These are phyloP conservation scores for Gymnoscopelus braueri DNA, from an alignment of 2,797 vertebrate genomes.

Conservation along the genomic window DNA sequence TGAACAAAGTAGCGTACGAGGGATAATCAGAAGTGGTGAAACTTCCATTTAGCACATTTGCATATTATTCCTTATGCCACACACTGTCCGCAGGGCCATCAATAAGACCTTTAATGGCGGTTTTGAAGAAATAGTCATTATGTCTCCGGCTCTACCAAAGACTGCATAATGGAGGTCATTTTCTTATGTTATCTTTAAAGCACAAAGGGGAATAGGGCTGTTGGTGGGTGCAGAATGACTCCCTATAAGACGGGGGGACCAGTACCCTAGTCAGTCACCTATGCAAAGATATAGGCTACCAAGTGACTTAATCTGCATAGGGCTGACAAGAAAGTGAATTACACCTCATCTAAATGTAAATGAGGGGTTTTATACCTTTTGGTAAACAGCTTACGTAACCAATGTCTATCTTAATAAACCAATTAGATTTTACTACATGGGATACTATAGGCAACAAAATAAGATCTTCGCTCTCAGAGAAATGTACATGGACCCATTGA, in stretches of 20 bases:
- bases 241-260: slow-evolving; percentile 47
- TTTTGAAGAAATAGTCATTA: slow-evolving; percentile 64
- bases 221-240: slow-evolving; percentile 38
- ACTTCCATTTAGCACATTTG: slow-evolving; percentile 53
- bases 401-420: slow-evolving; percentile 80
- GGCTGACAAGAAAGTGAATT: slow-evolving; percentile 79
- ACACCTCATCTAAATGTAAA: slow-evolving; percentile 85
- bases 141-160: slow-evolving; percentile 54
- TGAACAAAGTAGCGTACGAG: slow-evolving; percentile 56
- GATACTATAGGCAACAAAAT: slow-evolving; percentile 64
- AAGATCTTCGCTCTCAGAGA: slow-evolving; percentile 58
- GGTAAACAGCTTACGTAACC: slow-evolving; percentile 80
- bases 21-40: slow-evolving; percentile 67
- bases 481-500: slow-evolving; percentile 55
- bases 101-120: slow-evolving; percentile 55
- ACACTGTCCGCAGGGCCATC: slow-evolving; percentile 49
- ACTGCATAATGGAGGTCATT: slow-evolving; percentile 55
- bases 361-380: slow-evolving; percentile 78
- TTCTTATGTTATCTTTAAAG: slow-evolving; percentile 50
- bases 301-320: slow-evolving; percentile 76
- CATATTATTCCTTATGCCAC: slow-evolving; percentile 49
- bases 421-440: slow-evolving; percentile 75
- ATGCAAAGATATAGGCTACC: slow-evolving; percentile 70
- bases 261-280: slow-evolving; percentile 69
- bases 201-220: slow-evolving; percentile 26